Evolutionary conservation across 2,888 invertebrate genomes (phyloP), one percentile per base, ranked within the genome.

Genomic region (Diachrysia chrysitis): DNA sequence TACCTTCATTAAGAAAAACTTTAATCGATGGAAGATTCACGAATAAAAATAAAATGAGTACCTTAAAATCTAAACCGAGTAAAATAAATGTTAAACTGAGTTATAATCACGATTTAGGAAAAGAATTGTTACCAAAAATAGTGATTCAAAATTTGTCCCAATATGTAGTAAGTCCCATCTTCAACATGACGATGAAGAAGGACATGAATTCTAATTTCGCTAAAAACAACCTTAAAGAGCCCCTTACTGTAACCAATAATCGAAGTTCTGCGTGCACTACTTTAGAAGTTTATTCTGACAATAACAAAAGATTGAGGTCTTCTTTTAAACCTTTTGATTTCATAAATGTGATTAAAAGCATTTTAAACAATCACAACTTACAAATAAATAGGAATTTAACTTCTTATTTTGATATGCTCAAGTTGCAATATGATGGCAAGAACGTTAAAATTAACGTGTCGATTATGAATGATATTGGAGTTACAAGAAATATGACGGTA

Each of bases 261-360:
- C 62, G 59, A 56, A 42, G 62, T 17, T 66, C 61, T 19, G 66
- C 59, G 14, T 85, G 85, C 70, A 86, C 78, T 56, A 71, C 82
- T 53, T 62, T 90, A 42, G 78, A 85, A 73, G 58, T 80, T 21
- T 88, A 86, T 65, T 65, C 64, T 14, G 69, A 51, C 46, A 67
- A 63, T 21, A 76, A 80, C 16, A 66, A 66, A 46, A 74, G 54
- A 51, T 12, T 74, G 12, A 58, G 60, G 32, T 23, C 69, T 37
- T 37, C 63, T 6, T 69, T 62, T 55, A 73, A 68, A 51, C 32
- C 51, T 17, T 70, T 71, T 14, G 57, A 76, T n/a, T 46, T 83
- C 6, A 32, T 53, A 9, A 56, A 9, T 67, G 65, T 80, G 19
- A 42, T 83, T 57, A 63, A 64, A 66, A 73, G 51, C 57, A 65